phyloP scores from a whole-genome alignment of 2,888 invertebrate genomes.

The Tenthredo scrophulariae region DNA sequence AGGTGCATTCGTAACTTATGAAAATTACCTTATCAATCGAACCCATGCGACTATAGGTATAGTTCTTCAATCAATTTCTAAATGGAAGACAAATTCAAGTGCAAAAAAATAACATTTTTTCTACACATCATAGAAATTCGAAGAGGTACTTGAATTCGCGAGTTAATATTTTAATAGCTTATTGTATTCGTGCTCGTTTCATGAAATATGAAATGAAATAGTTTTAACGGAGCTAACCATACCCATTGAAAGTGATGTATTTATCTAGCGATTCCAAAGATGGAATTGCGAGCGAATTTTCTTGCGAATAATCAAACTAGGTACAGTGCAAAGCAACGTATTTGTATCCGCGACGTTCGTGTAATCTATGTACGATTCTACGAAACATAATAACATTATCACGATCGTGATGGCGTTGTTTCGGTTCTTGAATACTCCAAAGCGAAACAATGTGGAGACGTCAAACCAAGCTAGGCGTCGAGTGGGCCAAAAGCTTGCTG shows the following conservation, averaged over 20 bases:
- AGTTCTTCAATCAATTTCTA: neutral
- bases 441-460: neutral
- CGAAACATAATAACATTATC: conserved; percentile 10
- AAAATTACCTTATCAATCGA: neutral
- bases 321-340: neutral
- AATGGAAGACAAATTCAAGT: neutral
- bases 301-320: neutral
- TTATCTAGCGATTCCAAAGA: neutral
- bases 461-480: neutral
- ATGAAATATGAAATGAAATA: neutral
- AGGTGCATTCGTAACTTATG: neutral
- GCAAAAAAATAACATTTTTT: neutral
- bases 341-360: neutral
- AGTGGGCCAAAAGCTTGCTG: neutral
- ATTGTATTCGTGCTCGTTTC: neutral
- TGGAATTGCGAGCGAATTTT: neutral
- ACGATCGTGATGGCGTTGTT: neutral
- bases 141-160: neutral
- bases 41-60: neutral
- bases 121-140: neutral
- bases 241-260: neutral
- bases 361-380: neutral
- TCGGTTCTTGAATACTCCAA: neutral
- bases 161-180: neutral
- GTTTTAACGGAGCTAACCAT: neutral